phyloP scores from a whole-genome alignment of 2,888 invertebrate genomes.

The Orchesella flavescens region DNA sequence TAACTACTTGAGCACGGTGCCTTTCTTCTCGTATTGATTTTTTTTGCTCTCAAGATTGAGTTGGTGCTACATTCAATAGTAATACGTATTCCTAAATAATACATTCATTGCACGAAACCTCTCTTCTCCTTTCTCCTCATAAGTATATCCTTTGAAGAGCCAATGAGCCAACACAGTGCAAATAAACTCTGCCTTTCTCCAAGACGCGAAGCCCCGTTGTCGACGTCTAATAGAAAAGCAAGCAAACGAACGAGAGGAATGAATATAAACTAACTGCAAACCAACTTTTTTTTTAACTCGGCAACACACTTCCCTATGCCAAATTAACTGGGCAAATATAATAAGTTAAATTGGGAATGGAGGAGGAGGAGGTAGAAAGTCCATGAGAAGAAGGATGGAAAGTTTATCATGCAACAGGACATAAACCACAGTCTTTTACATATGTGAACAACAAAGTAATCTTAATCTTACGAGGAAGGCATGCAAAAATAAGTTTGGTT shows the following conservation, averaged over 20 bases:
- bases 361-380: constrained; percentile 1
- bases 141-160: too few relatives aligned
- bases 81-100: background rate
- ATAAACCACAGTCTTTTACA: background rate
- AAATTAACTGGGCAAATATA: background rate
- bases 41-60: constrained; percentile 24
- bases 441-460: background rate
- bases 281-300: too few relatives aligned
- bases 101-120: background rate
- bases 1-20: constrained; percentile 32
- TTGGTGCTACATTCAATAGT: background rate
- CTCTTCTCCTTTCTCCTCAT: too few relatives aligned
- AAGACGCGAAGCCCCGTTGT: too few relatives aligned
- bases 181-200: too few relatives aligned
- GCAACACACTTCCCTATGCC: too few relatives aligned
- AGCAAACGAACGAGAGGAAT: too few relatives aligned
- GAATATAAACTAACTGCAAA: background rate
- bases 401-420: constrained; percentile 47
- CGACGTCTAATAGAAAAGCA: too few relatives aligned
- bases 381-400: constrained; percentile 16
- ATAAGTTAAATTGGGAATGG: background rate
- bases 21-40: constrained; percentile 41
- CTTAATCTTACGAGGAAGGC: background rate
- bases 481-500: background rate
- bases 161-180: too few relatives aligned